Conservation (phyloP, 92 coral and sea anemone species). For the Zoanthus sansibaricus region DNA sequence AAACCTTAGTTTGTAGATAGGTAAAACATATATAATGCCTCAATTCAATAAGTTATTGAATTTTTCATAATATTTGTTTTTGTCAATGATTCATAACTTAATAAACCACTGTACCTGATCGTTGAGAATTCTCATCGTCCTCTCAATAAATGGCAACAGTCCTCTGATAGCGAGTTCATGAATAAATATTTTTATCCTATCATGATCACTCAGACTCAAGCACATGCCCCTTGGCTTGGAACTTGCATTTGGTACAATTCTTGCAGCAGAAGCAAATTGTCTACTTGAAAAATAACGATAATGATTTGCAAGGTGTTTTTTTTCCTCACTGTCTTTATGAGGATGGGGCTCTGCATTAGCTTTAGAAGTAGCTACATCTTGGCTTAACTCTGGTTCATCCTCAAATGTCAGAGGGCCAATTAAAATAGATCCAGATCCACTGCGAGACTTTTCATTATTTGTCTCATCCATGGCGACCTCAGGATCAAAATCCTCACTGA, state of each 20-base stretch:
- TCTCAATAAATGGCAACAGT: slow-evolving; percentile 87
- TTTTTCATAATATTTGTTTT: neutral
- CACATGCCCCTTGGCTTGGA: slow-evolving; percentile 87
- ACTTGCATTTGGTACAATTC: slow-evolving; percentile 57
- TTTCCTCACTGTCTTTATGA: slow-evolving; percentile 61
- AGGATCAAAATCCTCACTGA: slow-evolving; percentile 96
- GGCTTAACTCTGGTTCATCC: slow-evolving; percentile 72
- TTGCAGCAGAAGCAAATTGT: slow-evolving; percentile 86
- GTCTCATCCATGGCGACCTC: slow-evolving; percentile 78
- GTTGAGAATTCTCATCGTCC: slow-evolving; percentile 82
- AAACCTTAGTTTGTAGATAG: too few species aligned
- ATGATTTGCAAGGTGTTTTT: slow-evolving; percentile 82
- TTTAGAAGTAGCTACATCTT: slow-evolving; percentile 49
- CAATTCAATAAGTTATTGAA: too few species aligned
- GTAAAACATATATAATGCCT: too few species aligned
- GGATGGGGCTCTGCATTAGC: slow-evolving; percentile 38
- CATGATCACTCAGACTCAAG: slow-evolving; percentile 95
- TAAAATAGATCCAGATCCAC: slow-evolving; percentile 84
- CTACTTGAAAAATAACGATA: slow-evolving; percentile 87
- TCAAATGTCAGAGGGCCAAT: slow-evolving; percentile 97
- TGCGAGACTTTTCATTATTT: slow-evolving; percentile 64
- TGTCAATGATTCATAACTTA: neutral
- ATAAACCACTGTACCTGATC: slow-evolving; percentile 74
- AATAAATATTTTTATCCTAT: slow-evolving; percentile 94
- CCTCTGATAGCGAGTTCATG: slow-evolving; percentile 98